phyloP scores from a whole-genome alignment of 2,888 invertebrate genomes.

The Sthenelais limicola region DNA sequence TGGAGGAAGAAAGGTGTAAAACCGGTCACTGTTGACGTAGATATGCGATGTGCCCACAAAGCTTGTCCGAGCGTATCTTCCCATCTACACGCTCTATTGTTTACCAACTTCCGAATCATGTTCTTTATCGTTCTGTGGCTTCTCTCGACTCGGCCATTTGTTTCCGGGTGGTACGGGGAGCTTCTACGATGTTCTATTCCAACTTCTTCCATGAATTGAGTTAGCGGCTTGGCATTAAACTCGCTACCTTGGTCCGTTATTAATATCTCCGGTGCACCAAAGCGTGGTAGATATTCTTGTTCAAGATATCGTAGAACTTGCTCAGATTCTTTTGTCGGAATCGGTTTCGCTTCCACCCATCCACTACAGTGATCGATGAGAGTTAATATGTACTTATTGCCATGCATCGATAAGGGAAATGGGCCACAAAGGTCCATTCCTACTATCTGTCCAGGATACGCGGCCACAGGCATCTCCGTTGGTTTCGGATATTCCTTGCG shows the following conservation, averaged over 20 bases:
- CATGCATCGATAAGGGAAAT: background rate
- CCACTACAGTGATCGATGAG: constrained; percentile 12
- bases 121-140: background rate
- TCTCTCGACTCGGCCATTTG: constrained; percentile 1
- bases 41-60: background rate
- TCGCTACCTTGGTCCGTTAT: constrained; percentile 12
- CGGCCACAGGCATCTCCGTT: background rate
- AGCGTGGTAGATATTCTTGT: background rate
- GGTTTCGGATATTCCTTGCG: background rate
- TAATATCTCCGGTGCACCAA: background rate
- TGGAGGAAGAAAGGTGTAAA: constrained; percentile 13
- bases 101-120: background rate
- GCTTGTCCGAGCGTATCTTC: background rate
- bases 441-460: background rate
- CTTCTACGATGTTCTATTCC: background rate
- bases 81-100: background rate
- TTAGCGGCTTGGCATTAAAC: background rate
- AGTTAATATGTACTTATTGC: too few species aligned
- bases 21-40: constrained; percentile 4
- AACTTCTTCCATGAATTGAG: background rate
- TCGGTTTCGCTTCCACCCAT: background rate
- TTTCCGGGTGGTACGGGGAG: background rate
- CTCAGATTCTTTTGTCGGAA: background rate
- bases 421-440: constrained; percentile 17
- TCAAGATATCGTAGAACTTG: background rate